Base-by-base conservation (phyloP, 2,888 invertebrate species). In the Acanthococcus lagerstroemiae region DNA sequence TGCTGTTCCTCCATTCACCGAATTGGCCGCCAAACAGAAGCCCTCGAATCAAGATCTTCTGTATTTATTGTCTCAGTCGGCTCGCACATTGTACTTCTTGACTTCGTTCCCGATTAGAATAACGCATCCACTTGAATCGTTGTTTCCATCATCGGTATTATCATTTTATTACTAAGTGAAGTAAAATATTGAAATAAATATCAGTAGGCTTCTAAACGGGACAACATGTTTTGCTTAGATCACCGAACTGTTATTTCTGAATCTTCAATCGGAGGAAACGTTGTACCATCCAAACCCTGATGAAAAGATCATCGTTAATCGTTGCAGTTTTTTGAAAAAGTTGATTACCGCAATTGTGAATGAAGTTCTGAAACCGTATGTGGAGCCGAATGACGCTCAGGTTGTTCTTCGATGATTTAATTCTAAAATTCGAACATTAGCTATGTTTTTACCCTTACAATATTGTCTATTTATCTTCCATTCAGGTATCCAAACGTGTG, bases 61-160 rank as follows among this genome's bases (percentile, higher is more conserved):
- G 7, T 82, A 85, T 71, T 78, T 92, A 66, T 92, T 94, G 76
- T 84, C 85, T 72, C 90, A 93, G 76, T 79, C 94, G 63, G 83
- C 86, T 1, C 80, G 84, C 69, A 84, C 87, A 1, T 79, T 94
- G 65, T 84, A 87, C 71, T 88, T 91, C 76, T 84, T 92, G 70
- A 83, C 89, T 21, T 82, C 83, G 70, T 90, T 93, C 73, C 84
- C 84, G 72, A 75, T 94, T 57, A 90, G 86, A 74, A 79, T 83
- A 70, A 76, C 81, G 56, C 90, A 85, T 75, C 90, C 84, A 7
- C 80, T 86, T 68, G 86, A 82, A 68, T 82, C 81, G 68, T 77
- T 95, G 21, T 95, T 90, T 73, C 91, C 94, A 74, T 82, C 86
- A 6, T 84, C 80, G 76, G 83, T 83, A 73, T 52, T 52, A 15